Conservation (phyloP, 2,113 vertebrate species). For the Thomomys bottae region DNA sequence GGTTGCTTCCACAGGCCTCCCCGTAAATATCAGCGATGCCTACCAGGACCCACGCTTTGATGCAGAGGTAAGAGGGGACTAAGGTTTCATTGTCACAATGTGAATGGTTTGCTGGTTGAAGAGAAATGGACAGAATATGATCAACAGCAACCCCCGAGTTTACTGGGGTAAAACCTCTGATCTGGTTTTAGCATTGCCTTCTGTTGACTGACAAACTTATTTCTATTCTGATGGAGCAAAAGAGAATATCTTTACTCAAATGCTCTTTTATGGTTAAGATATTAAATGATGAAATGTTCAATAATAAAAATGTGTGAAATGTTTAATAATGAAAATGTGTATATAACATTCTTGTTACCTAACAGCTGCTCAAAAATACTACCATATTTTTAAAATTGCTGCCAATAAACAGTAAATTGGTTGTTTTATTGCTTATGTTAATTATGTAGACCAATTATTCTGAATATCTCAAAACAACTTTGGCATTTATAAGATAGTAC, state of each 20-base stretch:
- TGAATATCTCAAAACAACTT: conserved; percentile 27
- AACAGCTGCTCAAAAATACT: conserved; percentile 1
- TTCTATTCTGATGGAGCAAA: not conserved
- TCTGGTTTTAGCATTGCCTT: not conserved
- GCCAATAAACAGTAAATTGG: not conserved
- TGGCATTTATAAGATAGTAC: conserved; percentile 9
- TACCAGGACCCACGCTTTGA: conserved; percentile 99
- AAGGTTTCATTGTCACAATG: not conserved
- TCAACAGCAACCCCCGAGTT: not conserved
- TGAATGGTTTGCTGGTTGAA: not conserved
- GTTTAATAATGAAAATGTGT: conserved; percentile 14
- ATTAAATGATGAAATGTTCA: conserved; percentile 13
- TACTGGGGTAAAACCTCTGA: not conserved
- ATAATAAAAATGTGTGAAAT: not conserved
- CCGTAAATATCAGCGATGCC: conserved; percentile 98
- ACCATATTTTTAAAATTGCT: conserved; percentile 20
- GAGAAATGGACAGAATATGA: not conserved
- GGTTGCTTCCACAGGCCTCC: conserved; percentile 97
- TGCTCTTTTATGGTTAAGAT: not conserved
- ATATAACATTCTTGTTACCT: conserved; percentile 29
- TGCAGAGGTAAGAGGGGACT: conserved; percentile 90
- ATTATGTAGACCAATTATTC: not conserved
- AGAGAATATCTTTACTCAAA: not conserved
- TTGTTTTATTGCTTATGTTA: conserved; percentile 24
- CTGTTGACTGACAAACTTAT: not conserved